Conservation (phyloP, 2,113 vertebrate genomes). For the Murina feae region DNA sequence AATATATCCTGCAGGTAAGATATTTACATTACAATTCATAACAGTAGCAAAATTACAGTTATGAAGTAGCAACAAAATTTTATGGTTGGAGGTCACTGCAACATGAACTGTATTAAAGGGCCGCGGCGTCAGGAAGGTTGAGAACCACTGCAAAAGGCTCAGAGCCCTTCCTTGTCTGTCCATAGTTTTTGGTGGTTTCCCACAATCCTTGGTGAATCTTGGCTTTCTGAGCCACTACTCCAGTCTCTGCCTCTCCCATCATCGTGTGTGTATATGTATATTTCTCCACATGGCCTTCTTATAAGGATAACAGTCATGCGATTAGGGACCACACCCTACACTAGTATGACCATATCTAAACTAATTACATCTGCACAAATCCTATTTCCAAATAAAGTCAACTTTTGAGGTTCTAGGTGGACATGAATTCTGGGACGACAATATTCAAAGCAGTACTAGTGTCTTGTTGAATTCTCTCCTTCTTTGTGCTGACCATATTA, state of each 20-base stretch:
- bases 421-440: not conserved
- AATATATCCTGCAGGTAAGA: no score
- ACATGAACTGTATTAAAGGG: no score
- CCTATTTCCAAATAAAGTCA: not conserved
- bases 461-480: not conserved
- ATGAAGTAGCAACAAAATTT: no score
- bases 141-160: no score
- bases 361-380: not conserved
- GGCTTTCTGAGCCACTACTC: not conserved
- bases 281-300: not conserved
- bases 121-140: no score
- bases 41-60: no score
- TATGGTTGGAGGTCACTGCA: no score
- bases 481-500: not conserved
- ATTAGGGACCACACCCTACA: not conserved
- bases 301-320: not conserved
- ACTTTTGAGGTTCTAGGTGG: not conserved
- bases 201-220: not conserved
- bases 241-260: not conserved
- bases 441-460: not conserved
- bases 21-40: no score
- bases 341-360: not conserved
- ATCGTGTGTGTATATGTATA: not conserved
- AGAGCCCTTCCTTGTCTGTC: not conserved
- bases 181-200: not conserved